Conservation (phyloP, 2,113 vertebrate species). For the Acrocephalus kingi region DNA sequence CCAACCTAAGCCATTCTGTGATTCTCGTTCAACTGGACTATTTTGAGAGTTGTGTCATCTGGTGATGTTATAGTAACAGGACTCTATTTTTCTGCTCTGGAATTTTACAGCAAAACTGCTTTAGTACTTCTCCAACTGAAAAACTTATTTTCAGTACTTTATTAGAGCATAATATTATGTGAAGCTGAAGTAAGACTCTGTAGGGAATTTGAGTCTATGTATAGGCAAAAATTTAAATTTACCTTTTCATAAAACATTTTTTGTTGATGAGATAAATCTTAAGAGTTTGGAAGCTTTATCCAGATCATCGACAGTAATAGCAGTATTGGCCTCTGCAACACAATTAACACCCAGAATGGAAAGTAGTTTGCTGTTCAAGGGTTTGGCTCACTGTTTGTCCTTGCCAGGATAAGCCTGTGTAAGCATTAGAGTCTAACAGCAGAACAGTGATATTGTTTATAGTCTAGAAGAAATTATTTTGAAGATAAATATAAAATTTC, state of each 20-base stretch:
- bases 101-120: not conserved
- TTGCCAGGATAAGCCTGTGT: not conserved
- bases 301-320: not conserved
- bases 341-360: not conserved
- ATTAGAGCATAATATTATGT: not conserved
- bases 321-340: not conserved
- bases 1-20: not conserved
- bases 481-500: not conserved
- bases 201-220: not conserved
- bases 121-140: not conserved
- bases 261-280: not conserved
- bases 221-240: not conserved
- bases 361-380: not conserved
- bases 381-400: not conserved
- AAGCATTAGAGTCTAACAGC: not conserved
- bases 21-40: not conserved
- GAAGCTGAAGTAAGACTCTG: not conserved
- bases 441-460: not conserved
- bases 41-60: not conserved
- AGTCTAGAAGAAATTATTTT: not conserved
- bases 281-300: not conserved
- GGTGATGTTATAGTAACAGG: not conserved
- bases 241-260: not conserved
- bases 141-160: not conserved
- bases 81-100: not conserved